These are phyloP conservation scores for Gisinianus flammeolus DNA, from an alignment of 2,888 invertebrate species.

Conservation along the genomic window DNA sequence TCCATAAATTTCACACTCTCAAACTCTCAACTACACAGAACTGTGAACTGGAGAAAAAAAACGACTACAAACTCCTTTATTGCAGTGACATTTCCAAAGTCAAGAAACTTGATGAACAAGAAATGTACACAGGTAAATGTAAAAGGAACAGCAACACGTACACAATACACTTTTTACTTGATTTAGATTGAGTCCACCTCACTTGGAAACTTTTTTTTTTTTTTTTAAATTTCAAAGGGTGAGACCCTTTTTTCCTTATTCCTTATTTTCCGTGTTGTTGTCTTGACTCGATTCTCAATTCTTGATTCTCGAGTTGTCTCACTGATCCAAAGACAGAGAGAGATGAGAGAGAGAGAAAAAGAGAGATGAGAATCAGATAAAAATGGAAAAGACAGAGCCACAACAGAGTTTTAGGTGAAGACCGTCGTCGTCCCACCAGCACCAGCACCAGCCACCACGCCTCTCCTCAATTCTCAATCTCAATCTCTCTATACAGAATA, in stretches of 20 bases:
- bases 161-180: not conserved
- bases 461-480: conserved; percentile 6
- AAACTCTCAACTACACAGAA: not conserved
- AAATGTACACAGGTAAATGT: no score
- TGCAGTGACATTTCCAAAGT: no score
- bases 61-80: not conserved
- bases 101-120: no score
- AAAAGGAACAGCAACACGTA: no score
- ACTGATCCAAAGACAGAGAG: no score
- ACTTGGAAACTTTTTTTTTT: no score
- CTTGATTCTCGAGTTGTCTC: not conserved
- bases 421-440: no score
- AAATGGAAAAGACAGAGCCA: conserved; percentile 26
- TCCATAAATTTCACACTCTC: conserved; percentile 27
- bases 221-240: conserved; percentile 5
- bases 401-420: conserved; percentile 17
- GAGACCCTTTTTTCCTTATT: conserved; percentile 10
- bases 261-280: not conserved
- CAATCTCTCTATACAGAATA: not conserved
- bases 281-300: not conserved
- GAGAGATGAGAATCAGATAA: conserved; percentile 37
- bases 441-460: no score
- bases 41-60: not conserved
- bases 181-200: not conserved
- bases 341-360: not conserved